Evolutionary conservation across 2,113 vertebrate species (phyloP).

Genomic region (Craseonycteris thonglongyai): DNA sequence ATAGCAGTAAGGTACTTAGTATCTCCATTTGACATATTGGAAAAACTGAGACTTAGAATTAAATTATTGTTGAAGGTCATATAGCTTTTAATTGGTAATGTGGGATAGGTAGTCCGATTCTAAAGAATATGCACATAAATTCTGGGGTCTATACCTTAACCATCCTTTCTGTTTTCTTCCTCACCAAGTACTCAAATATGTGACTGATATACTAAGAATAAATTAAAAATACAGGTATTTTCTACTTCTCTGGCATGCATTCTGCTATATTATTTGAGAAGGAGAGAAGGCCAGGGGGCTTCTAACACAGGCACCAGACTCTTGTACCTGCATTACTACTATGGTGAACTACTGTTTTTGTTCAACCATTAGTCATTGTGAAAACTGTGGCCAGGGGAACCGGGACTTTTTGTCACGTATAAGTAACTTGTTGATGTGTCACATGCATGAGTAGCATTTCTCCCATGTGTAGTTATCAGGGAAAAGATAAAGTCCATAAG

Average conservation of each 20-base stretch:
- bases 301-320: neutral
- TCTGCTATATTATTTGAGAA: neutral
- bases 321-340: fast-evolving
- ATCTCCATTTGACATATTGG: neutral
- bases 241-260: neutral
- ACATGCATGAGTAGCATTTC: neutral
- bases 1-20: neutral
- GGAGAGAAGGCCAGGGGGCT: neutral
- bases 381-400: neutral
- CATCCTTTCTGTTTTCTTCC: neutral
- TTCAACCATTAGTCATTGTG: neutral
- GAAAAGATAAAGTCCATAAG: neutral
- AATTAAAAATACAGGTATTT: neutral
- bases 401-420: neutral
- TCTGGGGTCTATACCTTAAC: neutral
- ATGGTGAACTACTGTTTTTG: neutral
- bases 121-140: neutral
- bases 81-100: neutral
- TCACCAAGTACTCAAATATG: neutral
- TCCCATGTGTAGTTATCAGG: neutral
- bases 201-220: neutral
- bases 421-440: neutral
- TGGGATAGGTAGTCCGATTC: neutral
- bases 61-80: neutral
- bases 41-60: neutral